These are phyloP conservation scores for Leptodactylus fallax DNA, from an alignment of 2,797 vertebrate species.

Conservation along the genomic window DNA sequence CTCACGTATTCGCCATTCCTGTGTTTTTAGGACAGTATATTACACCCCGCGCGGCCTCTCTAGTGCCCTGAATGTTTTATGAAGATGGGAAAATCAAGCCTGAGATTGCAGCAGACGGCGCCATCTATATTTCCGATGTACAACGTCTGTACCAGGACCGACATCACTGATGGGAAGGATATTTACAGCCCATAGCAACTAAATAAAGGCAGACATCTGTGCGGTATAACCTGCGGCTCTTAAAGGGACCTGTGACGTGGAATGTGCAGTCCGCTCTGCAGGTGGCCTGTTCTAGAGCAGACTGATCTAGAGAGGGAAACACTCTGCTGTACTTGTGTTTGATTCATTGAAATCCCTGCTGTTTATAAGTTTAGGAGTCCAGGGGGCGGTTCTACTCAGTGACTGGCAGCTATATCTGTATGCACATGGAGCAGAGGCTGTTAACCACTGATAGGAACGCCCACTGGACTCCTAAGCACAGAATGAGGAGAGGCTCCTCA, in stretches of 20 bases:
- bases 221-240: not conserved
- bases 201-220: not conserved
- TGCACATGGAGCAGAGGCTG: no score
- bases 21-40: not conserved
- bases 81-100: constrained; percentile 43
- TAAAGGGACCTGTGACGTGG: not conserved
- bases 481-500: no score
- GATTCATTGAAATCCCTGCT: no score
- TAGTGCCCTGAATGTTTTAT: constrained; percentile 35
- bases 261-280: not conserved
- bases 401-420: no score
- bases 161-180: not conserved
- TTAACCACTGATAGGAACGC: no score
- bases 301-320: no score
- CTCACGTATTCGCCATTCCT: not conserved
- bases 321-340: no score
- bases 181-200: not conserved
- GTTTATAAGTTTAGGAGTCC: no score
- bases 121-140: not conserved
- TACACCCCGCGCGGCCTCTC: not conserved
- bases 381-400: no score
- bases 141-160: not conserved
- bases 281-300: not conserved
- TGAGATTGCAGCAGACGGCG: not conserved
- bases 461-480: not conserved